phyloP scores from a whole-genome alignment of 1,140 invertebrate species.

The Sycophaga agraensis region DNA sequence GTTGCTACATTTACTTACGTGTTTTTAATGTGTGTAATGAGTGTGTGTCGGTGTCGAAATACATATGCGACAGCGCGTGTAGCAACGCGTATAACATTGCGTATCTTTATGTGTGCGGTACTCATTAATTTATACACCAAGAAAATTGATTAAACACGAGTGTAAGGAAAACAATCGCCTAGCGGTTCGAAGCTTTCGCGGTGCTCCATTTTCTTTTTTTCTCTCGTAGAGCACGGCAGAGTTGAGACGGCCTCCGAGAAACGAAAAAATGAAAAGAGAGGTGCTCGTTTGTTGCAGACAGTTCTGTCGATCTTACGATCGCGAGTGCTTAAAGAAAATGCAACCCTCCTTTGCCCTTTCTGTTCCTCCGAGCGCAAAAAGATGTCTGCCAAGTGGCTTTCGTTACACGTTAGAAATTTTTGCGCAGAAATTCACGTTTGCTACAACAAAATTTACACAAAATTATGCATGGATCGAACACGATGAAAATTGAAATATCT shows the following conservation, averaged over 20 bases:
- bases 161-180: conserved; percentile 7
- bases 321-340: neutral
- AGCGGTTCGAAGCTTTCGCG: neutral
- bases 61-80: too few relatives aligned
- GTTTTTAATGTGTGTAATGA: neutral
- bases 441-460: neutral
- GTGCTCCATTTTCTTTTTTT: too few relatives aligned
- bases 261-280: neutral
- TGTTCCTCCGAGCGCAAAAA: neutral
- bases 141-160: conserved; percentile 13
- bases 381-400: neutral
- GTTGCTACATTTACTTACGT: conserved; percentile 19
- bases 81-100: too few relatives aligned
- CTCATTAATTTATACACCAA: conserved; percentile 11
- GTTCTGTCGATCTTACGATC: neutral
- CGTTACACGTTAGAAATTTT: neutral
- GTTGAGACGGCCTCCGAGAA: too few relatives aligned
- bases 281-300: neutral
- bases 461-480: neutral
- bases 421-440: neutral
- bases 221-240: too few relatives aligned
- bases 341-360: too few relatives aligned
- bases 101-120: too few relatives aligned
- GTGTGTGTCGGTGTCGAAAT: neutral
- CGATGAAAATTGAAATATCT: neutral